Evolutionary conservation across 2,888 invertebrate genomes (phyloP), one percentile per base, ranked within the genome.

Genomic region (Scrobipalpa costella): DNA sequence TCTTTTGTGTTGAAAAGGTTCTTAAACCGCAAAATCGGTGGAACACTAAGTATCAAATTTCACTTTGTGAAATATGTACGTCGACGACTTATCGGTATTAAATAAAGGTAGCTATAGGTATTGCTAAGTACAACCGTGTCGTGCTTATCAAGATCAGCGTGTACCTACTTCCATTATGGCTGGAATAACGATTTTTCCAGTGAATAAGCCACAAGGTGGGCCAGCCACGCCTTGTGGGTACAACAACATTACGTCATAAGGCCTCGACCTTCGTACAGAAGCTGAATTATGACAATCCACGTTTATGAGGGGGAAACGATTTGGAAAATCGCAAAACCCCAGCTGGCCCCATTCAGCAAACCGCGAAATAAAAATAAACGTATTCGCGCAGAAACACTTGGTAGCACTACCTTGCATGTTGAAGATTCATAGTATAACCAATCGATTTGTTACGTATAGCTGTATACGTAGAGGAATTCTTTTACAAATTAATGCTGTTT

Each of bases 121-220:
- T 55, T 34, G n/a, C n/a, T 11, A 33, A 11, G 11, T 52, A 55
- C 34, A 17, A 13, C n/a, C 27, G 15, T 34, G 33, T 33, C 34
- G 60, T 38, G 61, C 61, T 52, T 61, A 61, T 61, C 61, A 61
- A 38, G 57, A 17, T 5, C 13, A 40, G 57, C 47, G 49, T 38
- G 58, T 60, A 27, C 44, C n/a, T n/a, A 44, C 64, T 62, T 63
- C 62, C 61, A 71, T 73, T 71, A 71, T 68, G 68, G 67, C 57
- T 62, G 64, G 63, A 72, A 74, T 78, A 76, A 77, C 71, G 72
- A 73, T 77, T 79, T 73, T 75, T 69, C 66, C 71, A 69, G 62
- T 66, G 69, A 71, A 71, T 73, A 74, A 76, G 74, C 72, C 73
- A 72, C 77, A 77, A 82, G 80, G 83, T 78, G 74, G 76, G 76